phyloP scores from a whole-genome alignment of 2,113 vertebrate species.

The Gracilinanus agilis region DNA sequence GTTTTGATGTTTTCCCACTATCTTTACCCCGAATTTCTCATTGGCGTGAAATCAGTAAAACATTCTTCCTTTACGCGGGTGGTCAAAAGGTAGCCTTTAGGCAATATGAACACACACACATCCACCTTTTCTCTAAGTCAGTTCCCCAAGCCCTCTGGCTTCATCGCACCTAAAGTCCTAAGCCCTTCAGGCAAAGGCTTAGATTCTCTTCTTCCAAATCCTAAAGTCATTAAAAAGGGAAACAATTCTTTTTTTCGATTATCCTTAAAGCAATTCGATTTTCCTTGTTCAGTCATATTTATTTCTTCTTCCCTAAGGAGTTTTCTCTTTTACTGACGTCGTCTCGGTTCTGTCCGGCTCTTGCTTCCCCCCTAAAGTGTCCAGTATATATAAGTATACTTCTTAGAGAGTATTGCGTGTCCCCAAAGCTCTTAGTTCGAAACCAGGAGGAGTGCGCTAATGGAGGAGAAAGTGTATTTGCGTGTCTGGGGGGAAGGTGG shows the following conservation, averaged over 20 bases:
- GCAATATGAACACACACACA: not conserved
- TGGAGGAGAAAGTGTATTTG: not conserved
- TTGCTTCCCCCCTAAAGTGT: not conserved
- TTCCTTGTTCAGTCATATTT: not conserved
- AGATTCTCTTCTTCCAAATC: not conserved
- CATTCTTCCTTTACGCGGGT: not conserved
- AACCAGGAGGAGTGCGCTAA: slow-evolving; percentile 4
- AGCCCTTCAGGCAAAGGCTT: not conserved
- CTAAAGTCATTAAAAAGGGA: not conserved
- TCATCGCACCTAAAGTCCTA: not conserved
- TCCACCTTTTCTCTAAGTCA: not conserved
- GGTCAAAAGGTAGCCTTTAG: not conserved
- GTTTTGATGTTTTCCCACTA: not conserved
- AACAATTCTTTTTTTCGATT: not conserved
- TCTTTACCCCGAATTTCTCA: not conserved
- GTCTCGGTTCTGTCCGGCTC: not conserved
- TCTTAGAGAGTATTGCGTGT: not conserved
- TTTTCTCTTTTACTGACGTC: not conserved
- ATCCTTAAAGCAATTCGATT: not conserved
- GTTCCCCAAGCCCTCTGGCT: not conserved
- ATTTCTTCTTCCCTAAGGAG: not conserved
- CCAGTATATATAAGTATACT: not conserved
- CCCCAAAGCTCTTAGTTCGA: not conserved
- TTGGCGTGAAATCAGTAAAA: not conserved
- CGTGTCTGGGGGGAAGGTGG: no score